Base-by-base conservation (phyloP, 1,140 invertebrate genomes). In the Hesperophylax magnus region DNA sequence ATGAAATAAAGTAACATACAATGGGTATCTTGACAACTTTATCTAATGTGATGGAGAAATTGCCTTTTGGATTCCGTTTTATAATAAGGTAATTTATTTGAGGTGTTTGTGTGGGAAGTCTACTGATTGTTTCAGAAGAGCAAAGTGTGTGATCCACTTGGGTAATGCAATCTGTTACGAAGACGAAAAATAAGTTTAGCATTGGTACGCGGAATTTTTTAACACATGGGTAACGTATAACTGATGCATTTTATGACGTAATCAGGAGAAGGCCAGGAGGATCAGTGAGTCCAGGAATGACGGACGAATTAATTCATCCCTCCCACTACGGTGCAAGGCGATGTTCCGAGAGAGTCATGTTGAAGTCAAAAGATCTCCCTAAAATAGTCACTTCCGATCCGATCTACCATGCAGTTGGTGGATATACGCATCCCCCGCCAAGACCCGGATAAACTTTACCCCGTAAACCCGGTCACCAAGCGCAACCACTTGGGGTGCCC, bases 31-130 rank as follows among this genome's bases (percentile, higher is more conserved):
- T 27, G 67, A 71, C 67, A 71, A 52, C 67, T 71, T 20, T 47
- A 71, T 71, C 67, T 52, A 71, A 71, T 47, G 39, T 39, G 34
- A 7, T 71, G 34, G 31, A 52, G 67, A 71, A 47, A 71, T 47
- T 47, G 39, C 31, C n/a, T 22, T 71, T 34, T 39, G 18, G 47
- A 24, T 20, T 34, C 67, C 67, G 39, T 71, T 67, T 47, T 71
- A 71, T 71, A 71, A 71, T 71, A 71, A 71, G n/a, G 67, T 52
- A 71, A 71, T 71, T 71, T 71, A 71, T 71, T 18, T 71, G 17
- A 71, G 20, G n/a, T 47, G 39, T 18, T 39, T 53, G 60, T 24
- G 76, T 78, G 61, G 76, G 76, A 78, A n/a, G 76, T 18, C 27
- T 78, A 63, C 39, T 18, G 60, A 77, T 77, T 77, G 76, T 77